These are phyloP conservation scores for Drosophila hamatofila DNA, from an alignment of 2,888 invertebrate species.

Conservation along the genomic window DNA sequence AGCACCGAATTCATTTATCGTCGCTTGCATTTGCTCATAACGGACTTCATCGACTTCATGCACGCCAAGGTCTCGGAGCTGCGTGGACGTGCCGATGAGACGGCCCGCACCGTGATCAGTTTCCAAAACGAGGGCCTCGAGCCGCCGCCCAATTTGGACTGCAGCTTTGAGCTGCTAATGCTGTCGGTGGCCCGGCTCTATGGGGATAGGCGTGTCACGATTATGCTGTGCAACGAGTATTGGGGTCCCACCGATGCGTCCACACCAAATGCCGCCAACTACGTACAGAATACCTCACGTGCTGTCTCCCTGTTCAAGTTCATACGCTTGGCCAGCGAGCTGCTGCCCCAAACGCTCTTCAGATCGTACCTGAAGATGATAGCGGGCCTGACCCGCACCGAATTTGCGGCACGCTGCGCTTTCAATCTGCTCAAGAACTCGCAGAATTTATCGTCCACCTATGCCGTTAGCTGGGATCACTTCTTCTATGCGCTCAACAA, in stretches of 20 bases:
- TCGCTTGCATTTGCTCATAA: conserved; percentile 93
- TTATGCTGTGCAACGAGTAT: conserved; percentile 91
- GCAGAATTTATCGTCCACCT: conserved; percentile 86
- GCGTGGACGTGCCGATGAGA: conserved; percentile 94
- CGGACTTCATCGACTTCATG: conserved; percentile 97
- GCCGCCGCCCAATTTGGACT: conserved; percentile 89
- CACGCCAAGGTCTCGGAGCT: conserved; percentile 95
- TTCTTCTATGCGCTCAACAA: conserved; percentile 92
- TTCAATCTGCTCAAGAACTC: conserved; percentile 91
- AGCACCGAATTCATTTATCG: conserved; percentile 92
- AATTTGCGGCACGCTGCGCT: conserved; percentile 91
- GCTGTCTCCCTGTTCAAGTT: conserved; percentile 95
- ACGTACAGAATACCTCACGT: conserved; percentile 86
- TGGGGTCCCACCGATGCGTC: conserved; percentile 87
- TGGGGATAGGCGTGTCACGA: conserved; percentile 89
- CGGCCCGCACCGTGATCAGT: conserved; percentile 91
- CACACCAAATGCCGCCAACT: conserved; percentile 18
- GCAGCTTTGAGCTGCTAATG: conserved; percentile 94
- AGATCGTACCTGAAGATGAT: conserved; percentile 95
- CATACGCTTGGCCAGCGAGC: conserved; percentile 94
- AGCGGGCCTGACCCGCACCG: conserved; percentile 91
- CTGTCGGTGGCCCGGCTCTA: conserved; percentile 92
- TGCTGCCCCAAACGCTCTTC: conserved; percentile 93
- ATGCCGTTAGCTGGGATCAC: conserved; percentile 92
- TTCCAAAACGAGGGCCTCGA: conserved; percentile 92